Percentiles rank a stretch among this genome's conserved stretches.
phyloP scores from a whole-genome alignment of 2,888 invertebrate species.

The Cataglyphis livida region DNA sequence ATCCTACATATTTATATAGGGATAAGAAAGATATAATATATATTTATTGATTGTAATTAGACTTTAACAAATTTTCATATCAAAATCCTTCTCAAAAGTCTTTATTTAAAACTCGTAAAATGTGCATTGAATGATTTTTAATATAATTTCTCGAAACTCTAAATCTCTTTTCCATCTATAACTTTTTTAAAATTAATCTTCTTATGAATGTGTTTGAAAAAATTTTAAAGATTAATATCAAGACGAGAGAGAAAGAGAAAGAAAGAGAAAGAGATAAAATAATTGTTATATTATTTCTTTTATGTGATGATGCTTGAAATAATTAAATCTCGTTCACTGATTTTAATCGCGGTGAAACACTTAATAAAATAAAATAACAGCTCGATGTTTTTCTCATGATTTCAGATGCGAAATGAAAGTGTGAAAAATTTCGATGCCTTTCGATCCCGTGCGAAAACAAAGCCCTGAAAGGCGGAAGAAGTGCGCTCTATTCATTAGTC shows the following conservation, averaged over 20 bases:
- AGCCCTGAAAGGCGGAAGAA: constrained; percentile 18
- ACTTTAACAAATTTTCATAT: background rate
- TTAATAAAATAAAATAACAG: background rate
- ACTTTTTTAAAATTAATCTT: background rate
- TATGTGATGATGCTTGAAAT: background rate
- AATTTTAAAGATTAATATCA: background rate
- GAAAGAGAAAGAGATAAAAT: background rate
- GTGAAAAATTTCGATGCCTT: constrained; percentile 34
- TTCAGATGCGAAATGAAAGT: constrained; percentile 32
- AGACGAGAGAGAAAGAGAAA: background rate
- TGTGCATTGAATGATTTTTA: background rate
- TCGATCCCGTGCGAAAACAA: constrained; percentile 23
- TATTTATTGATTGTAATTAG: background rate
- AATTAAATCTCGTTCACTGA: background rate
- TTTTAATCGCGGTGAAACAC: background rate
- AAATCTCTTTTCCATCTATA: background rate
- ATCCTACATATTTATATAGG: background rate
- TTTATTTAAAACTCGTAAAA: background rate
- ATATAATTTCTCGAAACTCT: background rate
- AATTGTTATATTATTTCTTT: background rate
- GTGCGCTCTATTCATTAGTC: background rate
- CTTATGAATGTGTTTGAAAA: background rate
- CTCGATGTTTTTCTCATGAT: constrained; percentile 22
- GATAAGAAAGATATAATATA: background rate
- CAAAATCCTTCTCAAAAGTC: background rate